Base-by-base conservation (phyloP, 2,113 vertebrate species). In the Sinocyclocheilus rhinocerous region DNA sequence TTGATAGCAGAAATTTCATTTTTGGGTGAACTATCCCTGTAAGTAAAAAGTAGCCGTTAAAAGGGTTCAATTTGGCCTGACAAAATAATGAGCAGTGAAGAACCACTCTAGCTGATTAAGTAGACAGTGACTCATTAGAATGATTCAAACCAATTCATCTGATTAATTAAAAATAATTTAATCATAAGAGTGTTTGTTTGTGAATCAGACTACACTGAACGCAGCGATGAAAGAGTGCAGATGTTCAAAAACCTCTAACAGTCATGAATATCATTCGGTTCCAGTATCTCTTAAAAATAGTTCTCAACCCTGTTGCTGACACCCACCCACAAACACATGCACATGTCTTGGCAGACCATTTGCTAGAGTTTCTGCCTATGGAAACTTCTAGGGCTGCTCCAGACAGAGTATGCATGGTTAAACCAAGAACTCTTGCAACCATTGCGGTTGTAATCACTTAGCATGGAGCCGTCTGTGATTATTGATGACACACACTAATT, bases 401-500 rank as follows among this genome's bases (percentile, higher is more conserved):
- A 78, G 72, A 26, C 70, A 79, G 85, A 84, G 45, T 63, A 57
- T 80, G n/a, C n/a, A 84, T 24, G 80, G 63, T 63, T 72, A 79
- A 70, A 73, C 65, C 42, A 48, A 75, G 26, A 36, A 16, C 15
- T 57, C 61, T 88, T 45, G 84, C 36, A 86, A 36, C 9, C 33
- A 59, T 24, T 57, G 36, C 13, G 76, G 57, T 76, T 59, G 33
- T 87, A 85, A 85, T 87, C 85, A 73, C 61, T 36, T 80, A 59
- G 72, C 59, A 75, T 61, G 81, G 83, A 55, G 61, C 75, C 61
- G 16, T 79, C 69, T 81, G 69, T 84, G 85, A 85, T 85, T 86
- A 81, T 80, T 80, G 86, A 87, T 78, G 85, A 24, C 80, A 77
- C 29, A 77, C 77, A 48, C 83, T 83, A 85, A 89, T 84, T 83